Percentiles rank a stretch among this genome's conserved stretches.
phyloP scores from a whole-genome alignment of 2,113 vertebrate species.

The Saccopteryx leptura region DNA sequence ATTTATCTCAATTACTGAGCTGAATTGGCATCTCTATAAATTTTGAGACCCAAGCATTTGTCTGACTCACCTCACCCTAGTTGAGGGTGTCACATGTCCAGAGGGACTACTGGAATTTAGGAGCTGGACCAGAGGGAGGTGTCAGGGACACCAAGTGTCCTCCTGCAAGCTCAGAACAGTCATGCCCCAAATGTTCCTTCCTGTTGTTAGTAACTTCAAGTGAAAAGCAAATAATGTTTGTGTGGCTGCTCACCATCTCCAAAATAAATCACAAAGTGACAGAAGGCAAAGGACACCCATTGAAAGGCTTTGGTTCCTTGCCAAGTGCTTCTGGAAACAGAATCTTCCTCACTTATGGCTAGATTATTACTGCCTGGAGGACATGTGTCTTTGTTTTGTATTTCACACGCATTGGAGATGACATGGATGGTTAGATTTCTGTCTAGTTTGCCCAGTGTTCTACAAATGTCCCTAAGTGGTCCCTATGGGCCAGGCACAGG shows the following conservation, averaged over 20 bases:
- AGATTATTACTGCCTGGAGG: neutral
- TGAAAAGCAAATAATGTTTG: neutral
- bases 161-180: neutral
- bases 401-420: neutral
- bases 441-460: neutral
- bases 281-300: neutral
- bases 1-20: neutral
- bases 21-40: neutral
- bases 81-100: neutral
- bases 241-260: neutral
- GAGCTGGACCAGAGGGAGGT: neutral
- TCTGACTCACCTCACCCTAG: neutral
- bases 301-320: neutral
- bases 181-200: fast-evolving
- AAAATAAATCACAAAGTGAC: neutral
- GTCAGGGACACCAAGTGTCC: neutral
- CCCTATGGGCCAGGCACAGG: neutral
- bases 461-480: neutral
- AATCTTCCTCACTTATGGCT: neutral
- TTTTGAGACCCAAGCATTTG: neutral
- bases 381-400: neutral
- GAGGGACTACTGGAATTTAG: neutral
- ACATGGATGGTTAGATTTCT: fast-evolving
- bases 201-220: neutral
- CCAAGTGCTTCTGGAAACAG: neutral